Conservation (phyloP, 2,888 invertebrate genomes). For the Hirtodrosophila cameraria region DNA sequence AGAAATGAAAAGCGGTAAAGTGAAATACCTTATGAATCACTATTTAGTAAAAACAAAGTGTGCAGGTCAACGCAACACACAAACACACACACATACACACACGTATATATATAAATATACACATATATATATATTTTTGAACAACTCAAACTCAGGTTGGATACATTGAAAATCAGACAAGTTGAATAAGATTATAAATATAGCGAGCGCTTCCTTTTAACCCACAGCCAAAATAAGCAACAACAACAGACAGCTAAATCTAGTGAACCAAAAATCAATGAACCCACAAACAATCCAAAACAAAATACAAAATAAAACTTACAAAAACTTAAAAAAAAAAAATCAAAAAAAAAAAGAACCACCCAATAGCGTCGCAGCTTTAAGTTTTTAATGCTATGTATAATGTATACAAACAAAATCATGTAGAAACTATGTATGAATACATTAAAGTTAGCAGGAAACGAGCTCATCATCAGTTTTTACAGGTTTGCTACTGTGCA, state of each 20-base stretch:
- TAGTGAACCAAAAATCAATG: conserved; percentile 49
- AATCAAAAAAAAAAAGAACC: conserved; percentile 38
- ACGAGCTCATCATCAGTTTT: conserved; percentile 39
- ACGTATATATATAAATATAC: conserved; percentile 36
- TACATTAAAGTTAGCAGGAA: conserved; percentile 17
- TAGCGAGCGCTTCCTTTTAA: conserved; percentile 77
- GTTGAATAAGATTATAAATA: conserved; percentile 70
- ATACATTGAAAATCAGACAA: conserved; percentile 77
- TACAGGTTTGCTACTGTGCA: conserved; percentile 39
- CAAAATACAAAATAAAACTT: conserved; percentile 17
- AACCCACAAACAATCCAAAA: conserved; percentile 36
- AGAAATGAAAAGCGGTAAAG: conserved; percentile 36
- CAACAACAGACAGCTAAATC: conserved; percentile 30
- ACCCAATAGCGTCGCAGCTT: conserved; percentile 65
- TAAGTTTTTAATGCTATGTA: conserved; percentile 58
- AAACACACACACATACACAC: conserved; percentile 24
- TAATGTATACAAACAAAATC: conserved; percentile 37
- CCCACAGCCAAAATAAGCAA: conserved; percentile 75
- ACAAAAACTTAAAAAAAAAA: conserved; percentile 16
- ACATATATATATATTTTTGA: conserved; percentile 69
- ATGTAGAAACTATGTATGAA: conserved; percentile 26
- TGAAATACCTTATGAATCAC: conserved; percentile 43
- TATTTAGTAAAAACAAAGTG: conserved; percentile 51
- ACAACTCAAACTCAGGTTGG: conserved; percentile 80
- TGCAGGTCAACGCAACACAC: conserved; percentile 47